These are phyloP conservation scores for Glomeris marginata DNA, from an alignment of 2,888 invertebrate species.

Conservation along the genomic window DNA sequence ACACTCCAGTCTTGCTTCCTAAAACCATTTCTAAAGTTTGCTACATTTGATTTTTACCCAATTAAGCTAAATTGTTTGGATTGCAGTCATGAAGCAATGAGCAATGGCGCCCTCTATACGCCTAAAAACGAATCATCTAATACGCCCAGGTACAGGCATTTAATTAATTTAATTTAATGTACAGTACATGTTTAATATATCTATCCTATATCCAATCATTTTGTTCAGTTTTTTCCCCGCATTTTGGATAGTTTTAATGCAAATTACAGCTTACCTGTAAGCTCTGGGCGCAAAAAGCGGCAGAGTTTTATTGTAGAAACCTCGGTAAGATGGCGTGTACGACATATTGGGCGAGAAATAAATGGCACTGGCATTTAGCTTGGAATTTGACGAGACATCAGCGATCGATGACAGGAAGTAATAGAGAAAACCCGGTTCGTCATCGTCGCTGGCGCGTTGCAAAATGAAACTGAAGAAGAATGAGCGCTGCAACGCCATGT, in stretches of 20 bases:
- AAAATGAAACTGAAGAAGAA: slow-evolving; percentile 93
- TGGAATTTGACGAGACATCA: slow-evolving; percentile 82
- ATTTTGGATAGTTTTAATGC: too few relatives aligned
- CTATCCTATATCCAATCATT: too few relatives aligned
- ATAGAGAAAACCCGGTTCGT: slow-evolving; percentile 97
- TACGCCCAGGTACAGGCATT: neutral
- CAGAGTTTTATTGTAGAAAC: slow-evolving; percentile 91
- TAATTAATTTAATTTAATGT: neutral
- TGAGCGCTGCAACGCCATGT: slow-evolving; percentile 88
- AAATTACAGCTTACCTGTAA: too few relatives aligned
- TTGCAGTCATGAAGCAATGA: too few relatives aligned
- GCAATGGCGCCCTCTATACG: too few relatives aligned
- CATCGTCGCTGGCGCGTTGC: slow-evolving; percentile 77
- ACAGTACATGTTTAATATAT: neutral
- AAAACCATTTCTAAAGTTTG: too few relatives aligned
- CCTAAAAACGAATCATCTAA: too few relatives aligned
- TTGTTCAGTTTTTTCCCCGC: too few relatives aligned
- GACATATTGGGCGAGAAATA: slow-evolving; percentile 90
- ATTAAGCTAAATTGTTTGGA: too few relatives aligned
- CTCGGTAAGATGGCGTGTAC: slow-evolving; percentile 84
- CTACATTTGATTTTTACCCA: too few relatives aligned
- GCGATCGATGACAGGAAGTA: slow-evolving; percentile 88
- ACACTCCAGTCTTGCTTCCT: too few relatives aligned
- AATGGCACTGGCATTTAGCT: slow-evolving; percentile 80
- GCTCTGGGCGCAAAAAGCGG: slow-evolving; percentile 88